phyloP scores from a whole-genome alignment of 2,888 invertebrate species.

The Terebella lapidaria region DNA sequence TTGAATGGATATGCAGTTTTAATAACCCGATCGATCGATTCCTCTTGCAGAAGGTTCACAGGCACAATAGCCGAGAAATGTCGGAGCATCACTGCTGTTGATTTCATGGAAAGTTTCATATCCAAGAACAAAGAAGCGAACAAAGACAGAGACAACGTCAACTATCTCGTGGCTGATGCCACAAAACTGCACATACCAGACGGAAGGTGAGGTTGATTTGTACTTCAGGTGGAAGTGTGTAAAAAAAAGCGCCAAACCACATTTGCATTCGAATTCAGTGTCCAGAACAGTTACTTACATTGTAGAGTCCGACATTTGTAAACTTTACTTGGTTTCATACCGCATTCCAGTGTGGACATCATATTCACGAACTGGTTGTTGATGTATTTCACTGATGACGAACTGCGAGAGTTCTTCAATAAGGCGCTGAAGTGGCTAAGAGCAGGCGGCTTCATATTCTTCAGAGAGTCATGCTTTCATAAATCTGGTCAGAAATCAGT shows the following conservation, averaged over 20 bases:
- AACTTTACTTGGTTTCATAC: no score
- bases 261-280: no score
- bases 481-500: slow-evolving; percentile 54
- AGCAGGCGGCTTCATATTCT: slow-evolving; percentile 56
- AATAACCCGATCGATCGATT: no score
- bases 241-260: no score
- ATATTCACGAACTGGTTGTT: slow-evolving; percentile 61
- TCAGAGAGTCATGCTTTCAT: slow-evolving; percentile 59
- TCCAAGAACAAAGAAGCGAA: slow-evolving; percentile 55
- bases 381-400: slow-evolving; percentile 59
- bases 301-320: no score
- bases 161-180: slow-evolving; percentile 56
- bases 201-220: slow-evolving; percentile 25
- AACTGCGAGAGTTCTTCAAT: slow-evolving; percentile 52
- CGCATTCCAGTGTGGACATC: slow-evolving; percentile 54
- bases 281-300: no score
- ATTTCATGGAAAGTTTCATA: slow-evolving; percentile 59
- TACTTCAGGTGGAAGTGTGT: no score
- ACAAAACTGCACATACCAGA: slow-evolving; percentile 53
- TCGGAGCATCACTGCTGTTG: slow-evolving; percentile 55
- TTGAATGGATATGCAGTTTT: no score
- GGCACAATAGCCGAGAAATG: slow-evolving; percentile 54
- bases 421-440: slow-evolving; percentile 56
- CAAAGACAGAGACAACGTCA: slow-evolving; percentile 53
- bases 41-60: slow-evolving; percentile 57